phyloP scores from a whole-genome alignment of 2,888 invertebrate species.

The Schrankia costaestrigalis region DNA sequence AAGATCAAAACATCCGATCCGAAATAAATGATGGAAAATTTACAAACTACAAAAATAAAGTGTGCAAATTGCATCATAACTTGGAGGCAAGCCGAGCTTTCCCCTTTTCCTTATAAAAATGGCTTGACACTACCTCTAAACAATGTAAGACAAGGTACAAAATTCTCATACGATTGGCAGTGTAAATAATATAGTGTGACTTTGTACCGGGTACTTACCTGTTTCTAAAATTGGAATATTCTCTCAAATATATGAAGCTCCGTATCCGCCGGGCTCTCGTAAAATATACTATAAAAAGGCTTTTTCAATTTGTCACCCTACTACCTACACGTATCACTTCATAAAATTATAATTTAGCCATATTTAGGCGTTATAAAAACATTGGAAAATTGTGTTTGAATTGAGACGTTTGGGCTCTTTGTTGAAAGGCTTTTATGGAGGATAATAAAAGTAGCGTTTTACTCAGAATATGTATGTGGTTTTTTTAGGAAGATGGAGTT shows the following conservation, averaged over 20 bases:
- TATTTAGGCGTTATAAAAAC: constrained; percentile 7
- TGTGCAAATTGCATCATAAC: constrained; percentile 1
- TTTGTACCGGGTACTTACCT: constrained; percentile 26
- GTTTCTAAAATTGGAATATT: constrained; percentile 35
- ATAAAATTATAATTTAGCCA: constrained; percentile 21
- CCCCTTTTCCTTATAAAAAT: constrained; percentile 2
- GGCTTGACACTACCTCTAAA: constrained; percentile 8
- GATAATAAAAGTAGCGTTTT: too few species aligned
- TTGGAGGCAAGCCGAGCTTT: neutral
- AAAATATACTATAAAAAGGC: constrained; percentile 62
- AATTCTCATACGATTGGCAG: constrained; percentile 21
- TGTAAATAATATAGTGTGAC: constrained; percentile 31
- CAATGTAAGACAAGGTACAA: constrained; percentile 14
- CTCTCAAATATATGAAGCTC: constrained; percentile 37
- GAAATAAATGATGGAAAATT: too few species aligned
- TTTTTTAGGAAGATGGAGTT: too few species aligned
- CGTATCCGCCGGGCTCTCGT: constrained; percentile 43
- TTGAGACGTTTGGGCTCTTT: too few species aligned
- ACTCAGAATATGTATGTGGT: too few species aligned
- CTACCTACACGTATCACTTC: constrained; percentile 16
- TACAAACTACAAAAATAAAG: too few species aligned
- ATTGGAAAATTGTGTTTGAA: constrained; percentile 1
- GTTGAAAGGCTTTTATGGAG: too few species aligned
- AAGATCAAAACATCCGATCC: too few species aligned
- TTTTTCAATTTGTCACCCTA: constrained; percentile 62